Evolutionary conservation across 2,113 vertebrate genomes (phyloP), one percentile per base, ranked within the genome.

Genomic region (Myodes glareolus): DNA sequence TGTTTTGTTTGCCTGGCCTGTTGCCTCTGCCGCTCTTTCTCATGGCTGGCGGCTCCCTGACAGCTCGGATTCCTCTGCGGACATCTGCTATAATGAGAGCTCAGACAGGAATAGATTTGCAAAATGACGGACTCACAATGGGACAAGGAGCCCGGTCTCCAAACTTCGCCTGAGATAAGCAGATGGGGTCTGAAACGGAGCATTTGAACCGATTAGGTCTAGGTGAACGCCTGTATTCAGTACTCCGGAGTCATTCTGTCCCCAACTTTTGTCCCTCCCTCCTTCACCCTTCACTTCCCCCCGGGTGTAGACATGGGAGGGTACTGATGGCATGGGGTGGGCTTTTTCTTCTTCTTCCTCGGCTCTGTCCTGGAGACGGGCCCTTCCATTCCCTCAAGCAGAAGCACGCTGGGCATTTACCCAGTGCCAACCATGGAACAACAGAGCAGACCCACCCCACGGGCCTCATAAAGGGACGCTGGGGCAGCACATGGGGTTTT

Each of bases 401-500:
- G 94, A 98, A 97, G 98, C 98, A 97, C n/a, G 96, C 97, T 98
- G 98, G 96, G 98, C 96, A 97, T 98, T 98, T 98, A 98, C 98
- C 98, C 98, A 93, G 96, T 98, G 98, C 98, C 98, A 99, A 96
- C 91, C 90, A 80, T 36, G 91, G 93, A 97, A 98, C 96, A 98
- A 98, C 98, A 98, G 97, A 96, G 97, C 97, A 90, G 94, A 93
- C 42, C 94, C 97, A 92, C 95, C 97, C 96, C 96, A 94, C 96
- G 82, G 45, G 95, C 97, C 96, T 97, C 97, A 97, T 97, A 97
- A 98, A 98, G 98, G 97, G 97, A 98, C 98, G 98, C 98, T 96
- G 98, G 98, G 98, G 98, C 98, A 99, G 98, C 99, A 99, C 99
- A 99, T 99, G 99, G 99, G 98, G 98, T 97, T 99, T 99, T 99